Evolutionary conservation across 2,797 vertebrate genomes (phyloP), one percentile per base, ranked within the genome.

Genomic region (Percopsis omiscomaycus): DNA sequence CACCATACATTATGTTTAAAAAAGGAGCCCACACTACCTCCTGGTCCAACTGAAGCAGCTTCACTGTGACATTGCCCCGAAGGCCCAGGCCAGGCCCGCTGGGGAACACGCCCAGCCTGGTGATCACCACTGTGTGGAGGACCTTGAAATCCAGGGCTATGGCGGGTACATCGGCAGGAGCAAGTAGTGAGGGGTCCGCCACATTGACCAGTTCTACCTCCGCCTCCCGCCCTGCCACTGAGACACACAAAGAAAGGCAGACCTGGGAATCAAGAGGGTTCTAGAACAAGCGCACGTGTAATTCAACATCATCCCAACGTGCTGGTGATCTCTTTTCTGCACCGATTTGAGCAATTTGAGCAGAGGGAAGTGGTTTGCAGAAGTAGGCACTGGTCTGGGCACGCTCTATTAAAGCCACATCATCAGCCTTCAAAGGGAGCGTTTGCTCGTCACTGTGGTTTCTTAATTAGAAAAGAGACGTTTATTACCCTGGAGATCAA

Each of bases 121-220:
- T 98, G 72, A 99, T 96, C 59, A 99, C 93, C 64, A 98, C 93
- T 0, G 97, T 94, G 83, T 98, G 94, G 74, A 97, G 94, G 29
- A 99, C 94, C 70, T 94, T 96, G 48, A 99, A 98, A 81, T 96
- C 95, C 87, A 99, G 91, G 29, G 95, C 95, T 70, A 98, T 86
- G 11, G 93, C 81, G 1, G 87, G 87, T 68, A 95, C 94, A 13
- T 95, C 95, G 0, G 94, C 92, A 0, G 89, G 83, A 52, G 77
- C 64, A 14, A 94, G 90, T 48, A 81, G 63, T 1, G 85, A 57
- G 0, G 91, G 87, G 73, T 94, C 94, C 2, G 92, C 79, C 71
- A 94, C 88, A 37, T 59, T 89, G 81, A 98, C 93, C 0, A 96
- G 89, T 77, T 96, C 93, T 2, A 96, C 92, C 77, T 95, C 94